phyloP scores from a whole-genome alignment of 37 sponge, comb jelly and placozoan species.

The Ephydatia muelleri region DNA sequence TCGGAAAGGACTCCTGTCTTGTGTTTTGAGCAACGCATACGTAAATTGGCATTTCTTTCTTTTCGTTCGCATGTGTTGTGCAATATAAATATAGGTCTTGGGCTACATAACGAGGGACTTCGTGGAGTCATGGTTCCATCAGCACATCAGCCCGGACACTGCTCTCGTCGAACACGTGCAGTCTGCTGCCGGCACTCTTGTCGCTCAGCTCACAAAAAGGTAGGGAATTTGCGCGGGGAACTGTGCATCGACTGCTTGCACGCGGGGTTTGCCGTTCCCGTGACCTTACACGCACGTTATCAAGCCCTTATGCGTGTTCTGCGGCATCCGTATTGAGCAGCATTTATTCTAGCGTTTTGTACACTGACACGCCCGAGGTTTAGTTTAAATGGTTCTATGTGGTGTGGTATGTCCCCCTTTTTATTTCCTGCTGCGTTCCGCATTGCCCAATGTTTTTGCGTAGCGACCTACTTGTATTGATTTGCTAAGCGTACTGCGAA shows the following conservation, averaged over 20 bases:
- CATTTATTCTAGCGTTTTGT: no score
- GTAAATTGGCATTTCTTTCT: background rate
- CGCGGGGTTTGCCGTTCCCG: no score
- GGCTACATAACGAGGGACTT: slow-evolving; percentile 37
- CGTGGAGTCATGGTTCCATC: slow-evolving; percentile 64
- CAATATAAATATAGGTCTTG: slow-evolving; percentile 20
- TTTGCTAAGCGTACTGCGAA: no score
- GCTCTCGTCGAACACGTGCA: slow-evolving; percentile 19
- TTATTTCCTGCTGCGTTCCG: no score
- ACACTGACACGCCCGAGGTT: no score
- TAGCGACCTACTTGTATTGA: no score
- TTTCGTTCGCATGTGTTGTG: background rate
- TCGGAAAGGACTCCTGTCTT: background rate
- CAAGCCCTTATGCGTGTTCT: no score
- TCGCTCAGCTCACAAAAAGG: slow-evolving; percentile 20
- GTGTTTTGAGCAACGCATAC: background rate
- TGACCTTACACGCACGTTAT: no score
- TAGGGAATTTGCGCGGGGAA: background rate
- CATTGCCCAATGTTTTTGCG: no score
- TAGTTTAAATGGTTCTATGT: no score
- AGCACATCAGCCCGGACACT: slow-evolving; percentile 46
- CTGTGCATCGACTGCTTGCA: background rate
- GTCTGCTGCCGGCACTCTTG: background rate
- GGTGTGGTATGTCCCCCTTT: no score
- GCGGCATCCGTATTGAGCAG: no score